A percentile compares a stretch with the other conserved stretches of the same genome.
Evolutionary conservation across 1,140 invertebrate species (phyloP).

Genomic region (Diorhabda elongata): DNA sequence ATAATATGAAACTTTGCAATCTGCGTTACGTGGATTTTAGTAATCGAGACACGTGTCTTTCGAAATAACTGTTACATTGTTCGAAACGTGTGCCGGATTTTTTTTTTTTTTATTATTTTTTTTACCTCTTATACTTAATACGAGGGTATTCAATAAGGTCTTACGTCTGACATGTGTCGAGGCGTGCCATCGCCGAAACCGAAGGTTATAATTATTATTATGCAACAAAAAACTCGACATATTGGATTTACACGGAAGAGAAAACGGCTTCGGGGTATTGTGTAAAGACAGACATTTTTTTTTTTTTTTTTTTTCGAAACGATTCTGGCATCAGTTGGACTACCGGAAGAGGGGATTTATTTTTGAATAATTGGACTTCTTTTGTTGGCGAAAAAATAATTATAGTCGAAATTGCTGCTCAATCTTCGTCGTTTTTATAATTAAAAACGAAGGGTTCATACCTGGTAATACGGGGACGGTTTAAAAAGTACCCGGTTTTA

Average conservation of each 20-base stretch:
- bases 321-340: background rate
- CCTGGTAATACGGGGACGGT: too few relatives aligned
- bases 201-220: constrained; percentile 13
- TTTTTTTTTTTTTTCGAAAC: background rate
- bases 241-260: constrained; percentile 6
- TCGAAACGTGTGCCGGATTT: constrained; percentile 1
- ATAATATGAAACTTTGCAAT: too few relatives aligned
- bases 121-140: constrained; percentile 6
- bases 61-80: constrained; percentile 14
- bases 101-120: background rate
- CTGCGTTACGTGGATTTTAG: too few relatives aligned
- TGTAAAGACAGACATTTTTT: background rate
- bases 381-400: too few relatives aligned
- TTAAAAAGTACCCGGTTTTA: too few relatives aligned
- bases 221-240: constrained; percentile 14
- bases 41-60: background rate
- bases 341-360: too few relatives aligned
- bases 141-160: constrained; percentile 6
- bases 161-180: constrained; percentile 14
- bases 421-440: too few relatives aligned
- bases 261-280: background rate
- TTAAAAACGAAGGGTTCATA: too few relatives aligned
- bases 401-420: too few relatives aligned
- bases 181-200: background rate
- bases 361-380: too few relatives aligned